phyloP scores from a whole-genome alignment of 2,888 invertebrate species.

The Meteorus colon region DNA sequence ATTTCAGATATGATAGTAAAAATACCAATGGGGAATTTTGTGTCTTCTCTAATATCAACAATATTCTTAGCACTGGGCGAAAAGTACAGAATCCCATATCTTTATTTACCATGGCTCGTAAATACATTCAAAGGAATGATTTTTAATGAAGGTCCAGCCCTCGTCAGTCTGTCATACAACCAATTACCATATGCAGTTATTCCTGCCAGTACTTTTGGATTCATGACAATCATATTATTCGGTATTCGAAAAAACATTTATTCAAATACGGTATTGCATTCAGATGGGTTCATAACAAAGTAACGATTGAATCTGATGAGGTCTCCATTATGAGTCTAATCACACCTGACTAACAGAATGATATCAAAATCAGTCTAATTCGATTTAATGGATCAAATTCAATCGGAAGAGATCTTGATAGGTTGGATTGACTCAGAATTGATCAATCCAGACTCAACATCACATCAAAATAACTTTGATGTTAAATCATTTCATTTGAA shows the following conservation, averaged over 20 bases:
- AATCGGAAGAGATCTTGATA: too few species aligned
- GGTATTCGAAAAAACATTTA: constrained; percentile 51
- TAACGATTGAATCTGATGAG: too few species aligned
- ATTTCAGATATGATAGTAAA: constrained; percentile 59
- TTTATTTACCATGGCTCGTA: constrained; percentile 63
- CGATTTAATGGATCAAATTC: too few species aligned
- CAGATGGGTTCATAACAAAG: too few species aligned
- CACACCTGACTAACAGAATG: too few species aligned
- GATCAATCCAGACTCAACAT: too few species aligned
- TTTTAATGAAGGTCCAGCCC: constrained; percentile 59
- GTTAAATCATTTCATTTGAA: too few species aligned
- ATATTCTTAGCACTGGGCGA: constrained; percentile 57
- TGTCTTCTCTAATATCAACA: constrained; percentile 58
- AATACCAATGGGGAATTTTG: constrained; percentile 55
- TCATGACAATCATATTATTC: constrained; percentile 57
- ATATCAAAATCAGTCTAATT: too few species aligned
- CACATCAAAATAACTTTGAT: too few species aligned
- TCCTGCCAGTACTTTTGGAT: constrained; percentile 55
- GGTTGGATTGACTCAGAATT: too few species aligned
- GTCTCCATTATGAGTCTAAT: too few species aligned
- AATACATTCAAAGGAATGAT: constrained; percentile 61
- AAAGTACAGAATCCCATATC: constrained; percentile 57
- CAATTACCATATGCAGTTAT: constrained; percentile 56
- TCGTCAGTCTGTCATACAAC: constrained; percentile 53
- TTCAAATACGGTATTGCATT: neutral